Evolutionary conservation across 2,888 invertebrate species (phyloP).

Genomic region (Scelioninae gen. 2): DNA sequence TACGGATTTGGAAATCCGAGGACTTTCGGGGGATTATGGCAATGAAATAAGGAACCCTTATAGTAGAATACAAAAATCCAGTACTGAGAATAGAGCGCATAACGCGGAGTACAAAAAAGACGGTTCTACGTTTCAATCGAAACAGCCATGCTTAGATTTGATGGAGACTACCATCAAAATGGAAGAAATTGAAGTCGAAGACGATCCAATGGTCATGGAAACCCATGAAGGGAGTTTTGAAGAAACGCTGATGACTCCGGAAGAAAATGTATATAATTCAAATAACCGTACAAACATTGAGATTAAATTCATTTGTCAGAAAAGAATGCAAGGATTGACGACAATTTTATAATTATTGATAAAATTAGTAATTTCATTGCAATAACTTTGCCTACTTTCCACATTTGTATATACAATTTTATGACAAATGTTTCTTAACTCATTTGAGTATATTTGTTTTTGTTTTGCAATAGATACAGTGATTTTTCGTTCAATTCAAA

Average conservation of each 20-base stretch:
- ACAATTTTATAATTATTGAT: conserved; percentile 1
- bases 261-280: conserved; percentile 63
- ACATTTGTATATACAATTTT: too few species aligned
- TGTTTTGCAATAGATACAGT: too few species aligned
- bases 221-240: conserved; percentile 69
- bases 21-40: conserved; percentile 79
- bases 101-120: conserved; percentile 66
- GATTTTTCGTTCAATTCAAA: too few species aligned
- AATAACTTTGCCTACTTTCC: too few species aligned
- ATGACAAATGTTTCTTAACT: too few species aligned
- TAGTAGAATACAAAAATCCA: conserved; percentile 73
- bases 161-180: conserved; percentile 68
- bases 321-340: too few species aligned
- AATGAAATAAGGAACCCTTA: conserved; percentile 79
- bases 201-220: conserved; percentile 73
- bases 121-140: conserved; percentile 60
- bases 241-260: conserved; percentile 61
- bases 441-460: too few species aligned
- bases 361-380: conserved; percentile 5
- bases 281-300: not conserved
- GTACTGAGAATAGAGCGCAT: conserved; percentile 67
- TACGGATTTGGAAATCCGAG: conserved; percentile 82
- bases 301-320: too few species aligned
- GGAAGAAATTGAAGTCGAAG: conserved; percentile 72
- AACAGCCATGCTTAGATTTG: conserved; percentile 64